Percentiles rank a stretch among this genome's conserved stretches.
Conservation (phyloP, 1,140 invertebrate species). For the Mamestra configurata region DNA sequence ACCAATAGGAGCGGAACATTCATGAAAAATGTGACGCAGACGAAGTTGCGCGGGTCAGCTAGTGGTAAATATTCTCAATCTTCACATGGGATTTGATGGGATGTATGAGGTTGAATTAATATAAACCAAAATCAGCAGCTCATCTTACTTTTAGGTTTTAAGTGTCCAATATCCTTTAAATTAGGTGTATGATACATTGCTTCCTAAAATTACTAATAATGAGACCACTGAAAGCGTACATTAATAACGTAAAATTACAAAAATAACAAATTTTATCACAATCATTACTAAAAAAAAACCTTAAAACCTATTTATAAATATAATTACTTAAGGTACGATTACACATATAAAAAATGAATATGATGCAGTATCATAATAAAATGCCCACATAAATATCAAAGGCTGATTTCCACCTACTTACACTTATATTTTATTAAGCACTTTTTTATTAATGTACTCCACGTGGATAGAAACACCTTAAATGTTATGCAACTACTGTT, state of each 20-base stretch:
- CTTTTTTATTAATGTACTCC: not conserved
- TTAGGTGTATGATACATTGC: not conserved
- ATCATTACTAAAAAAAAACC: not conserved
- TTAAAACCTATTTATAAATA: not conserved
- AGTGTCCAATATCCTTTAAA: too few species aligned
- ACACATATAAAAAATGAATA: not conserved
- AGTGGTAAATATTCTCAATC: too few species aligned
- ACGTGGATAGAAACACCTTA: too few species aligned
- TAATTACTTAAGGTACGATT: not conserved
- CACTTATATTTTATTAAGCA: slow-evolving; percentile 3
- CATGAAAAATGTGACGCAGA: too few species aligned
- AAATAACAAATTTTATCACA: slow-evolving; percentile 14
- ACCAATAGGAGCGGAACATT: too few species aligned
- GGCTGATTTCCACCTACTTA: not conserved
- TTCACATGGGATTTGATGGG: too few species aligned
- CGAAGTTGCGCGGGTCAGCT: too few species aligned
- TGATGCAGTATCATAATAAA: not conserved
- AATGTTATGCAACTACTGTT: too few species aligned
- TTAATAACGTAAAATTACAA: not conserved
- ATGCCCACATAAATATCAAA: not conserved
- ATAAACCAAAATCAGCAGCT: too few species aligned
- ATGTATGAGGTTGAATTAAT: too few species aligned
- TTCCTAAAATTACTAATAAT: not conserved
- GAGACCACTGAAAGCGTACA: slow-evolving; percentile 11
- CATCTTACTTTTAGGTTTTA: too few species aligned